These are phyloP conservation scores for Ascaphus truei DNA, from an alignment of 2,113 vertebrate species.

Conservation along the genomic window DNA sequence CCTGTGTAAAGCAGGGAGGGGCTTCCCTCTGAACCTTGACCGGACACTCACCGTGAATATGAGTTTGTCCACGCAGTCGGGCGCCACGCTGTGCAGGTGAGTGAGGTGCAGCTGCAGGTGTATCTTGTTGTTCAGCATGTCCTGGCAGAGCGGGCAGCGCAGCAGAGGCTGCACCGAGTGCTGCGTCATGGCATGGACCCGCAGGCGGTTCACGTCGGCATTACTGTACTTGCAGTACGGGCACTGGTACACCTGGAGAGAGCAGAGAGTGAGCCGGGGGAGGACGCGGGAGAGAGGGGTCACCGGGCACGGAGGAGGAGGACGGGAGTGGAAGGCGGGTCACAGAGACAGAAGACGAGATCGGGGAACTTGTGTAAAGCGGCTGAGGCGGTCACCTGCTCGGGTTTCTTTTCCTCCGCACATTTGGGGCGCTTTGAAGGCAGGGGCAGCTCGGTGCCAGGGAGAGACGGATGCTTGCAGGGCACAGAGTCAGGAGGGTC, in stretches of 20 bases:
- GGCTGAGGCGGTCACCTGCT: conserved; percentile 75
- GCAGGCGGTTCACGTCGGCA: conserved; percentile 87
- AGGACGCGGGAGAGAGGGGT: background rate
- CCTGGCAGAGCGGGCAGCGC: conserved; percentile 95
- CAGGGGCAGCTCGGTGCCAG: conserved; percentile 75
- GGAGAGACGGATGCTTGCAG: conserved; percentile 79
- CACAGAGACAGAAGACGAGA: background rate
- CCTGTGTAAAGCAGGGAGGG: background rate
- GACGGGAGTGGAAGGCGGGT: background rate
- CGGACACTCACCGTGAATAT: conserved; percentile 81
- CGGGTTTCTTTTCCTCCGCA: conserved; percentile 78
- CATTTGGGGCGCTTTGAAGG: conserved; percentile 85
- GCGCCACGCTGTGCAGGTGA: conserved; percentile 96
- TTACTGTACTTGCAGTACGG: conserved; percentile 98
- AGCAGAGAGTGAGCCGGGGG: background rate
- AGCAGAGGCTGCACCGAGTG: conserved; percentile 97
- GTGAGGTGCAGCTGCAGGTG: conserved; percentile 98
- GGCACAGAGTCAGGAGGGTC: conserved; percentile 67
- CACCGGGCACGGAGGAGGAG: background rate
- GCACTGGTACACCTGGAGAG: conserved; percentile 88
- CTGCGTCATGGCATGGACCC: conserved; percentile 97
- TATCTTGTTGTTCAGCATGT: conserved; percentile 98
- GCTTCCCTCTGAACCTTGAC: background rate
- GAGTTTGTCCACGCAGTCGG: conserved; percentile 96
- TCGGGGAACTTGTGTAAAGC: background rate